These are phyloP conservation scores for Pseudoatta argentina DNA, from an alignment of 1,140 invertebrate species.

Conservation along the genomic window DNA sequence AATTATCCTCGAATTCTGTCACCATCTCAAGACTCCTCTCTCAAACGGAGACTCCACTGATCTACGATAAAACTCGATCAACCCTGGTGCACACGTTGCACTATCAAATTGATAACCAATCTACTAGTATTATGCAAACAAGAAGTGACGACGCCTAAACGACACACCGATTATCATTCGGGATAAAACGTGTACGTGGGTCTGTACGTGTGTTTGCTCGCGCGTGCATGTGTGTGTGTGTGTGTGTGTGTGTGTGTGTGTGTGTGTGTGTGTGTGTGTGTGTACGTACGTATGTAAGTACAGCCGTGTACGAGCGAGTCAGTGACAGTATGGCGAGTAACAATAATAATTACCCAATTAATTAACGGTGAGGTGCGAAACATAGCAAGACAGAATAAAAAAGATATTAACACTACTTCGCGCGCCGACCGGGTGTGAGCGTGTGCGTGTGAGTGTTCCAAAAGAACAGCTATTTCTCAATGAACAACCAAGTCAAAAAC, in stretches of 20 bases:
- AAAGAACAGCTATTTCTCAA: conserved; percentile 58
- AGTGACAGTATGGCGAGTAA: conserved; percentile 42
- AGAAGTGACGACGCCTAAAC: conserved; percentile 59
- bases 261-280: not conserved
- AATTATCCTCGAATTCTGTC: not conserved
- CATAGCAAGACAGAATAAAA: conserved; percentile 65
- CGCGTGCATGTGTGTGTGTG: not conserved
- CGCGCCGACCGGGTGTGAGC: conserved; percentile 69
- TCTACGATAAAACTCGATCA: conserved; percentile 53
- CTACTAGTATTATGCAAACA: conserved; percentile 59
- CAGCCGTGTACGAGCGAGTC: conserved; percentile 24
- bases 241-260: not conserved
- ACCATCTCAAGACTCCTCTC: conserved; percentile 30
- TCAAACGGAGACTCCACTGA: conserved; percentile 33
- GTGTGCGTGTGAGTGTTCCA: conserved; percentile 44
- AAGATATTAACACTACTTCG: conserved; percentile 60
- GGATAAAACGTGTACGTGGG: conserved; percentile 28
- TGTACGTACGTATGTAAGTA: conserved; percentile 20
- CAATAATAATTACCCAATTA: conserved; percentile 68
- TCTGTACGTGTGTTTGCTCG: conserved; percentile 14
- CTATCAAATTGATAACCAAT: conserved; percentile 52
- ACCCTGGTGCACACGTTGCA: conserved; percentile 41
- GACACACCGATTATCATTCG: conserved; percentile 57
- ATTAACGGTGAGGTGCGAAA: conserved; percentile 71
- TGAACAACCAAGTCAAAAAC: conserved; percentile 66